These are phyloP conservation scores for Asarcornis scutulata DNA, from an alignment of 2,113 vertebrate species.

Conservation along the genomic window DNA sequence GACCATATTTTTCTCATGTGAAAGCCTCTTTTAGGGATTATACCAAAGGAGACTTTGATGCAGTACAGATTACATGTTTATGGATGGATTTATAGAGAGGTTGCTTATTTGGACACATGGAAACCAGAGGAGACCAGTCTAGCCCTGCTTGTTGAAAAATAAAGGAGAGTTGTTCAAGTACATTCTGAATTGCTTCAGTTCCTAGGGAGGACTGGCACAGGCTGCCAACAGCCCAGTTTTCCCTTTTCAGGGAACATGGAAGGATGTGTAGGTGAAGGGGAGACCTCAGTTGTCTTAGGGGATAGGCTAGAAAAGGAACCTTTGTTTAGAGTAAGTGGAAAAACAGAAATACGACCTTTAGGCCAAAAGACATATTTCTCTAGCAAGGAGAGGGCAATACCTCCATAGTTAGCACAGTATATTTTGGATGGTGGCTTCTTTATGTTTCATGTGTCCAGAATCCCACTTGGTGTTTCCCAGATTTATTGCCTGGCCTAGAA, in stretches of 20 bases:
- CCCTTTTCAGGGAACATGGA: neutral
- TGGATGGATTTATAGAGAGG: conserved; percentile 34
- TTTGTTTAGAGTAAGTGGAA: neutral
- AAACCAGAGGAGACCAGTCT: neutral
- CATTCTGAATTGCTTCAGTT: neutral
- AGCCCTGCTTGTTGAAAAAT: neutral
- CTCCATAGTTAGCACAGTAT: neutral
- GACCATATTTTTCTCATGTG: conserved; percentile 7
- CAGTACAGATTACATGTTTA: neutral
- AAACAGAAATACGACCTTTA: neutral
- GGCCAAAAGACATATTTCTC: neutral
- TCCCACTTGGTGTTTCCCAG: neutral
- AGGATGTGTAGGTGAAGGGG: neutral
- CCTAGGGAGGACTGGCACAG: neutral
- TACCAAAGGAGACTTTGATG: conserved; percentile 32
- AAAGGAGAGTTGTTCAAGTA: neutral
- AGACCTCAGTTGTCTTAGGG: neutral
- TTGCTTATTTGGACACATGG: neutral
- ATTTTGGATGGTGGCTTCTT: neutral
- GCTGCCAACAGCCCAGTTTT: neutral
- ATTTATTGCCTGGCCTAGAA: neutral
- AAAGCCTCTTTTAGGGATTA: conserved; percentile 22
- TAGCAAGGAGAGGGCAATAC: too few relatives aligned
- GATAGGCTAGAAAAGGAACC: neutral
- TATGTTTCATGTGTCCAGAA: neutral